Percentiles rank a stretch among this genome's conserved stretches.
These are phyloP conservation scores for Drosophila azteca DNA, from an alignment of 1,140 invertebrate species.

Conservation along the genomic window DNA sequence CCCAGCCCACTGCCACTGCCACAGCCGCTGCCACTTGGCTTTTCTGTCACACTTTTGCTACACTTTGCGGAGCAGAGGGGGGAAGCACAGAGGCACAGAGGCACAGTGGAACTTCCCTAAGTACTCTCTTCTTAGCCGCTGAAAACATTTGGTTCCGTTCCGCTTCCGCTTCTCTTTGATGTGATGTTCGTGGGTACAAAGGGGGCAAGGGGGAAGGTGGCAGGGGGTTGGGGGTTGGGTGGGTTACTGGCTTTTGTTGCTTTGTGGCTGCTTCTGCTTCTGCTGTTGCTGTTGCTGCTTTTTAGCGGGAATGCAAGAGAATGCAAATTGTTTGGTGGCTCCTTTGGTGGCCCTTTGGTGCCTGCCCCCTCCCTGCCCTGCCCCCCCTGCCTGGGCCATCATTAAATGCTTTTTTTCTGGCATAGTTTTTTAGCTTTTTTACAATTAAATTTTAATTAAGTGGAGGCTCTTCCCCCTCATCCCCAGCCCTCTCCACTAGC, in stretches of 20 bases:
- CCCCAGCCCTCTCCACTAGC: too few relatives aligned
- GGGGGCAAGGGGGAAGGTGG: neutral
- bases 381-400: conserved; percentile 49
- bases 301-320: conserved; percentile 28
- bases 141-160: conserved; percentile 19
- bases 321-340: conserved; percentile 52
- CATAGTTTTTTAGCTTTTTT: conserved; percentile 42
- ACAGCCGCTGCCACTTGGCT: conserved; percentile 4
- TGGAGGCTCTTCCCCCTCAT: conserved; percentile 36
- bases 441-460: conserved; percentile 81
- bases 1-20: too few relatives aligned
- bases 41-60: conserved; percentile 68
- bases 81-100: neutral
- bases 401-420: conserved; percentile 62
- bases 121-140: too few relatives aligned
- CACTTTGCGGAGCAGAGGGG: conserved; percentile 35
- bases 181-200: conserved; percentile 21
- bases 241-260: conserved; percentile 44
- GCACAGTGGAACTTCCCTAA: too few relatives aligned
- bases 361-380: too few relatives aligned
- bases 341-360: too few relatives aligned
- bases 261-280: conserved; percentile 46
- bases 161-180: conserved; percentile 51
- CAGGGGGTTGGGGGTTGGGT: too few relatives aligned
- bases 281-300: conserved; percentile 40